Conservation (phyloP, 2,888 invertebrate genomes). For the Scaptodrosophila latifasciaeformis region DNA sequence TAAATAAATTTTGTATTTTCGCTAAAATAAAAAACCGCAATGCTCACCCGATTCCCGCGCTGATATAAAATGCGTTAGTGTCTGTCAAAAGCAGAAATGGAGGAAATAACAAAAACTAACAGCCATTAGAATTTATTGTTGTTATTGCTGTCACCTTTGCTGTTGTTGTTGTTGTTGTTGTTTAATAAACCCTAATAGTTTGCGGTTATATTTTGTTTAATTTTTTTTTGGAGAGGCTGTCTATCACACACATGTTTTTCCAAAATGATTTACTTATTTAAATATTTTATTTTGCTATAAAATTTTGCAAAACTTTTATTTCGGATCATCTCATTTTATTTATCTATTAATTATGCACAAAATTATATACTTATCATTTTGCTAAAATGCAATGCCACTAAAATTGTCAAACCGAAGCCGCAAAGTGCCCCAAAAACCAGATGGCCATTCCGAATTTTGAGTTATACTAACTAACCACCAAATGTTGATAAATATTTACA, state of each 20-base stretch:
- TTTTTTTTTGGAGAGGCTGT: slow-evolving; percentile 4
- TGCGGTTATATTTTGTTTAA: slow-evolving; percentile 35
- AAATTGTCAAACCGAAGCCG: no score
- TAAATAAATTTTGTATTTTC: slow-evolving; percentile 38
- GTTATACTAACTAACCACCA: no score
- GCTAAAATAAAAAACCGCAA: slow-evolving; percentile 43
- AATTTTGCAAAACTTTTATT: background rate
- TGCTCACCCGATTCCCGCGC: background rate
- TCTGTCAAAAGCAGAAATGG: background rate
- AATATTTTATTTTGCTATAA: slow-evolving; percentile 14
- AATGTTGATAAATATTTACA: no score
- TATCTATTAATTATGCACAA: slow-evolving; percentile 45
- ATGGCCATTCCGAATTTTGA: no score
- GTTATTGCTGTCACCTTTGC: no score
- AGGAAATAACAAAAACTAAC: slow-evolving; percentile 13
- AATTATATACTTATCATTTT: no score
- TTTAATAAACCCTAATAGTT: slow-evolving; percentile 64
- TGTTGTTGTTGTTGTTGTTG: slow-evolving; percentile 24
- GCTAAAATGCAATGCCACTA: no score
- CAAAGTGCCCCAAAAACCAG: no score
- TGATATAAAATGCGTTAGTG: background rate
- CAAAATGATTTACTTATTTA: slow-evolving; percentile 3
- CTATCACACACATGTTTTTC: slow-evolving; percentile 17
- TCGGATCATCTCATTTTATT: slow-evolving; percentile 18
- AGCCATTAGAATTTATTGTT: slow-evolving; percentile 60